Conservation (phyloP, 2,888 invertebrate species). For the Idaea aversata region DNA sequence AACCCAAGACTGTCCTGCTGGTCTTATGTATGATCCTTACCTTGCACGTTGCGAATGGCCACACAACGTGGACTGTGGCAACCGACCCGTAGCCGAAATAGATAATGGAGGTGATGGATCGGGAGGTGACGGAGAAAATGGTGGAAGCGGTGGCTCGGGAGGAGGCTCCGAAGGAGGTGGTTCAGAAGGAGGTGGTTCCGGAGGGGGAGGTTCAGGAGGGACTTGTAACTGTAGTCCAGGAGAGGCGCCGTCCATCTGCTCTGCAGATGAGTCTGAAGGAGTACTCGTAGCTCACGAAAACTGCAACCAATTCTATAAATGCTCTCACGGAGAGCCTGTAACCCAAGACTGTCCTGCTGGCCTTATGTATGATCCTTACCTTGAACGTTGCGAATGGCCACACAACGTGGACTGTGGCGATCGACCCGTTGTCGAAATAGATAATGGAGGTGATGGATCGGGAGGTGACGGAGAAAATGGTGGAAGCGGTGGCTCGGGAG, state of each 20-base stretch:
- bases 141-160: conserved; percentile 5
- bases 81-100: conserved; percentile 29
- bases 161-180: conserved; percentile 7
- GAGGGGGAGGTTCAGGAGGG: conserved; percentile 5
- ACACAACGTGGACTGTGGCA: conserved; percentile 37
- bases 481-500: conserved; percentile 8
- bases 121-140: conserved; percentile 8
- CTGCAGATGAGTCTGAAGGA: conserved; percentile 34
- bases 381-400: conserved; percentile 40
- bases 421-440: conserved; percentile 26
- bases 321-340: conserved; percentile 31
- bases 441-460: conserved; percentile 11
- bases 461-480: conserved; percentile 9
- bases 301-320: conserved; percentile 46
- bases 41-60: conserved; percentile 40
- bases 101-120: conserved; percentile 11
- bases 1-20: conserved; percentile 26
- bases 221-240: conserved; percentile 37
- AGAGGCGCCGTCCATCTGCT: conserved; percentile 35
- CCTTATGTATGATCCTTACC: conserved; percentile 35
- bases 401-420: conserved; percentile 38
- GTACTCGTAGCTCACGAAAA: conserved; percentile 38
- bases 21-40: conserved; percentile 35
- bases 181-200: conserved; percentile 10
- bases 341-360: conserved; percentile 26